These are phyloP conservation scores for Azemiops feae DNA, from an alignment of 2,113 vertebrate species.

Conservation along the genomic window DNA sequence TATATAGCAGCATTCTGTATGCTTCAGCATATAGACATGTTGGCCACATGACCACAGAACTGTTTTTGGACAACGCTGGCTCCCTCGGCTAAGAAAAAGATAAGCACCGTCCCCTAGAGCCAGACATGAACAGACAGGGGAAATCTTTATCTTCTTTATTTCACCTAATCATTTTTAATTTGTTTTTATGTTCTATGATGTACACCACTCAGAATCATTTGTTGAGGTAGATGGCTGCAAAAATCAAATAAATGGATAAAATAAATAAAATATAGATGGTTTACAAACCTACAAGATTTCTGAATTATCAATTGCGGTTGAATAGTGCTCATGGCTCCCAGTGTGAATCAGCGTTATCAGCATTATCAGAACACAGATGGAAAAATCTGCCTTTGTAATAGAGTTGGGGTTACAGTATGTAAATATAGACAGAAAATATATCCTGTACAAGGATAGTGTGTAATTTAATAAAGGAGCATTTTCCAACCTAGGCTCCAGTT, in stretches of 20 bases:
- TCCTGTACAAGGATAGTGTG: not conserved
- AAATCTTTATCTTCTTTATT: not conserved
- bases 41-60: not conserved
- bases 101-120: not conserved
- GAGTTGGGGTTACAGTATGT: not conserved
- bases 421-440: not conserved
- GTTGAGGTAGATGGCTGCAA: too few species aligned
- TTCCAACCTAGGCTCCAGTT: not conserved
- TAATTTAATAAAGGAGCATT: not conserved
- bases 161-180: not conserved
- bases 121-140: not conserved
- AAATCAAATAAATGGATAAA: not conserved
- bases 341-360: not conserved
- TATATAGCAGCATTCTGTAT: not conserved
- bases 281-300: not conserved
- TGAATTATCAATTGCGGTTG: constrained; percentile 14
- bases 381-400: not conserved
- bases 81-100: not conserved
- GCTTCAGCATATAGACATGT: not conserved
- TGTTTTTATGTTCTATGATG: not conserved
- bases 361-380: not conserved
- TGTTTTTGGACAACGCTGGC: not conserved
- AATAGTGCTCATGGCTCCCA: not conserved
- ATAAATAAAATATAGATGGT: not conserved
- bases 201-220: not conserved